Base-by-base conservation (phyloP, 2,888 invertebrate genomes). In the Seira musarum region DNA sequence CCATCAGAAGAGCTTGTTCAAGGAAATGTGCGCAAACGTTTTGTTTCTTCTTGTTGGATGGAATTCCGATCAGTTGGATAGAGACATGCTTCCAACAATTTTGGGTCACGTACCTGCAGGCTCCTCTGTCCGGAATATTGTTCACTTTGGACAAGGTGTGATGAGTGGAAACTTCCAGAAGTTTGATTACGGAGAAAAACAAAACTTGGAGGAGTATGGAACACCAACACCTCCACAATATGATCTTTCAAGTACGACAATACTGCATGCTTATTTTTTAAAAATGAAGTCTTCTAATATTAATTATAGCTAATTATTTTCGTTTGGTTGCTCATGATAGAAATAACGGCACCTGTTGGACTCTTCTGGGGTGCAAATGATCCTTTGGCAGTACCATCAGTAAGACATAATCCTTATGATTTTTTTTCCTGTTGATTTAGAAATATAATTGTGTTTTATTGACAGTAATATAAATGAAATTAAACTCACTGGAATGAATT, bases 21-120 rank as follows among this genome's bases (percentile, higher is more conserved):
- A 91, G 83, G 91, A 89, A 1, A 86, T 94, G 6, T 95, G 95
- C 88, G 90, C 90, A 61, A 93, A 93, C 87, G 88, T 93, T 0
- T 87, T 94, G 17, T 94, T 94, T 88, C 88, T 94, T 5, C 85
- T 94, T 2, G 91, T 89, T 61, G 91, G 91, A 25, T 90, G 89
- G 77, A 90, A 91, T 70, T 87, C 88, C 30, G 87, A 88, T 78
- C 89, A 90, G 63, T 8, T 40, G 6, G 40, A 40, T 13, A 5
- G 6, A 40, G 40, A 40, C 5, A 13, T 13, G 13, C 40, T 40
- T 40, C 94, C 85, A 25, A 40, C 77, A 1, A 72, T 83, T 1
- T 19, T 83, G 53, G 83, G 75, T 1, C 85, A 85, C 61, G 67
- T 82, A 5, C 89, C 90, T 0, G 88, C 89, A 2, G 89, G 89